phyloP scores from a whole-genome alignment of 2,113 vertebrate species.

The Poeciliopsis occidentalis region DNA sequence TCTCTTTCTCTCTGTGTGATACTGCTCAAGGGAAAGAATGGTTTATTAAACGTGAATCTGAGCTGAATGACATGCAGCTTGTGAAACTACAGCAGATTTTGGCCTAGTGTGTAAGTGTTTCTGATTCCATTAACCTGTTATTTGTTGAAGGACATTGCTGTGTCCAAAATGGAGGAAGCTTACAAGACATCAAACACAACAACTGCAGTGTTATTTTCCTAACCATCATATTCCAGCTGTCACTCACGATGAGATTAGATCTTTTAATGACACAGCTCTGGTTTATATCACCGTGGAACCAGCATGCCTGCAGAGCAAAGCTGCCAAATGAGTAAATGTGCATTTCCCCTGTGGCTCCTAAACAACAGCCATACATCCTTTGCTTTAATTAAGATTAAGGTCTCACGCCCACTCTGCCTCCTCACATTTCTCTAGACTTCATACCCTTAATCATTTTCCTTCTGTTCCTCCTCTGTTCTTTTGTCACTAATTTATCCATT shows the following conservation, averaged over 20 bases:
- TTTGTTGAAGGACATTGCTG: constrained; percentile 13
- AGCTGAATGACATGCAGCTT: constrained; percentile 31
- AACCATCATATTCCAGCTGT: constrained; percentile 45
- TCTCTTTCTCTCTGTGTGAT: constrained; percentile 71
- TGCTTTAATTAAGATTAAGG: constrained; percentile 70
- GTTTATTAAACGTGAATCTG: constrained; percentile 51
- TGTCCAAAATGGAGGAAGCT: constrained; percentile 21
- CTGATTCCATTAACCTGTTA: constrained; percentile 1
- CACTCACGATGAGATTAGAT: constrained; percentile 66
- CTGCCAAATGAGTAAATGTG: constrained; percentile 67
- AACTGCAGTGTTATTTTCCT: constrained; percentile 36
- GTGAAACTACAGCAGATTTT: background rate
- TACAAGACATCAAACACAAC: constrained; percentile 26
- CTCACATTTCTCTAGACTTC: constrained; percentile 31
- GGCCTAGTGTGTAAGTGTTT: constrained; percentile 17
- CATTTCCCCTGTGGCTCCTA: constrained; percentile 65
- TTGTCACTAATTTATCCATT: constrained; percentile 10
- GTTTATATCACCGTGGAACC: constrained; percentile 65
- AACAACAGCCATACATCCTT: constrained; percentile 69
- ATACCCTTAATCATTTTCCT: constrained; percentile 27
- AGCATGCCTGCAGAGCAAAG: constrained; percentile 67
- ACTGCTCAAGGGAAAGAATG: constrained; percentile 76
- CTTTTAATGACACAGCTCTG: constrained; percentile 62
- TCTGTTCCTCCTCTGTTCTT: constrained; percentile 1
- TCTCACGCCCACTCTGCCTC: constrained; percentile 41